phyloP scores from a whole-genome alignment of 2,797 vertebrate species.

The Rhinella marina region DNA sequence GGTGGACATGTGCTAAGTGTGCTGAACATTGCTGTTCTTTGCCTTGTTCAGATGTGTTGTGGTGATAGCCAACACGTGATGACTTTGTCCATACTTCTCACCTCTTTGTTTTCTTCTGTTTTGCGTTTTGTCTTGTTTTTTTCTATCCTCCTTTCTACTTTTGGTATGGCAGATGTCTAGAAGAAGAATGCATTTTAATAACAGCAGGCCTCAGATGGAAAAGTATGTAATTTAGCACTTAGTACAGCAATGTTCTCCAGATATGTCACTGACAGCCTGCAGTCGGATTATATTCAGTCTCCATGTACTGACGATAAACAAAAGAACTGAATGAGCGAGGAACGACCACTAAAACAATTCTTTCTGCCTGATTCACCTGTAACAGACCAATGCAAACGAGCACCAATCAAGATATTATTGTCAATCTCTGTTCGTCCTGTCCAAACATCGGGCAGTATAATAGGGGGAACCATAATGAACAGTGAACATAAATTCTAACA shows the following conservation, averaged over 20 bases:
- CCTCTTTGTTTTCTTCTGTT: conserved; percentile 25
- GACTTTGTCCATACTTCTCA: background rate
- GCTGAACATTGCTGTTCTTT: background rate
- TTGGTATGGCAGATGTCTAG: background rate
- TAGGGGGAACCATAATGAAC: too few species aligned
- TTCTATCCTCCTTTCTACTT: background rate
- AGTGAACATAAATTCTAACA: too few species aligned
- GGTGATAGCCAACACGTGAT: background rate
- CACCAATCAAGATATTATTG: too few species aligned
- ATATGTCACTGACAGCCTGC: too few species aligned
- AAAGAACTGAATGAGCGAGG: too few species aligned
- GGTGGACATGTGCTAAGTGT: background rate
- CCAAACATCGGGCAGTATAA: too few species aligned
- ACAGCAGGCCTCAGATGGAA: background rate
- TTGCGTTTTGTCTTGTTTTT: background rate
- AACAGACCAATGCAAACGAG: too few species aligned
- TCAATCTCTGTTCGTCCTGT: too few species aligned
- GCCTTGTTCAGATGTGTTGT: background rate
- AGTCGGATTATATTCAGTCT: too few species aligned
- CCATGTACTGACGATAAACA: too few species aligned
- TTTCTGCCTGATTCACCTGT: too few species aligned
- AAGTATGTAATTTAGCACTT: background rate
- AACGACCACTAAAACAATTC: too few species aligned
- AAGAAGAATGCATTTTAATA: background rate
- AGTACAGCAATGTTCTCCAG: background rate